These are phyloP conservation scores for Amblyjoppa proteus DNA, from an alignment of 2,888 invertebrate species.

Conservation along the genomic window DNA sequence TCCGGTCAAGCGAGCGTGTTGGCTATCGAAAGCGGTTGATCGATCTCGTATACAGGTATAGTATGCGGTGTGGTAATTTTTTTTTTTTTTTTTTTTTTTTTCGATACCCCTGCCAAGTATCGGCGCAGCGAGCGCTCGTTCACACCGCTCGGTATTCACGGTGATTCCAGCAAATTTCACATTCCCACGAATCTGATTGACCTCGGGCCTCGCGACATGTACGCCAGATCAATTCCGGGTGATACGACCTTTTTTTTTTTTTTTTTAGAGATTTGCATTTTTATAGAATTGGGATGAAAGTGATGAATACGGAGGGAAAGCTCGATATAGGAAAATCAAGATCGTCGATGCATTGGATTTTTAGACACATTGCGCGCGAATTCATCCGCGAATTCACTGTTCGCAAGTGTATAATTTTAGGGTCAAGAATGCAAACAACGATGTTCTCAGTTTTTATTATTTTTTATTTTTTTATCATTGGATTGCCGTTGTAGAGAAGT, in stretches of 20 bases:
- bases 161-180: conserved; percentile 24
- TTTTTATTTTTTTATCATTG: too few species aligned
- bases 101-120: neutral
- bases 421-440: too few species aligned
- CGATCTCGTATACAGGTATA: conserved; percentile 37
- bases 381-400: neutral
- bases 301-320: too few species aligned
- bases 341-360: neutral
- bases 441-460: too few species aligned
- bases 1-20: conserved; percentile 47
- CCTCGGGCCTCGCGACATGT: neutral
- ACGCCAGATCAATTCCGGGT: neutral
- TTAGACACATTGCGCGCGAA: neutral
- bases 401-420: too few species aligned
- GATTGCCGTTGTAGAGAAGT: too few species aligned
- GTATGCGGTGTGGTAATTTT: neutral
- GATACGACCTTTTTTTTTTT: too few species aligned
- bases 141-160: neutral
- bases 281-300: too few species aligned
- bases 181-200: conserved; percentile 32
- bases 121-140: neutral
- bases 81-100: neutral
- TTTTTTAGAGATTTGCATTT: too few species aligned
- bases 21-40: conserved; percentile 54
- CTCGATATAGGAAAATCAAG: neutral